A percentile compares a stretch with the other conserved stretches of the same genome.
Conservation (phyloP, 2,888 invertebrate genomes). For the Oconnorella tubifera region DNA sequence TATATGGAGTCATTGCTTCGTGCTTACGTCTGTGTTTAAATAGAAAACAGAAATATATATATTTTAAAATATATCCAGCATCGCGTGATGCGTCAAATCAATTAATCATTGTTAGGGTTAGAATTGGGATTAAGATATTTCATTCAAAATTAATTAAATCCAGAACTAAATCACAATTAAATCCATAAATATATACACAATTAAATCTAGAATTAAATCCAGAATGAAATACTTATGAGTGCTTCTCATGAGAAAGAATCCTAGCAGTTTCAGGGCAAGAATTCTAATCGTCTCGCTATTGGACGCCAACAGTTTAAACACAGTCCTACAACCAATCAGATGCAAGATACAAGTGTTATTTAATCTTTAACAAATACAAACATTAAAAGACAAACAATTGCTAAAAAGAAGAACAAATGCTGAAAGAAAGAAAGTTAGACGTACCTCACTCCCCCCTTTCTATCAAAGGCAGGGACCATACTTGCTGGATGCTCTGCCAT, state of each 20-base stretch:
- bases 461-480: slow-evolving; percentile 98
- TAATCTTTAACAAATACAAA: neutral
- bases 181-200: no score
- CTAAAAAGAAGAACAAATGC: no score
- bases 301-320: slow-evolving; percentile 93
- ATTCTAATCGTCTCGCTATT: slow-evolving; percentile 93
- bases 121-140: no score
- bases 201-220: no score
- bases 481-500: slow-evolving; percentile 99
- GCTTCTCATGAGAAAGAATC: slow-evolving; percentile 94
- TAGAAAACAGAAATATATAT: neutral
- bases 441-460: slow-evolving; percentile 81
- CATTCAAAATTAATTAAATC: no score
- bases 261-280: slow-evolving; percentile 91
- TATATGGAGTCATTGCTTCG: slow-evolving; percentile 98
- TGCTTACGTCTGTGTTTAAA: slow-evolving; percentile 76
- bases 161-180: no score
- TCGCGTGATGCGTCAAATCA: no score
- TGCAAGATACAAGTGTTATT: neutral
- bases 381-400: neutral
- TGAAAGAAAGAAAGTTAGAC: no score
- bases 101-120: no score
- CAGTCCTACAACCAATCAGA: slow-evolving; percentile 63
- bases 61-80: no score
- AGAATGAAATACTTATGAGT: slow-evolving; percentile 95